These are phyloP conservation scores for Puffinus mauretanicus DNA, from an alignment of 2,113 vertebrate species.

Conservation along the genomic window DNA sequence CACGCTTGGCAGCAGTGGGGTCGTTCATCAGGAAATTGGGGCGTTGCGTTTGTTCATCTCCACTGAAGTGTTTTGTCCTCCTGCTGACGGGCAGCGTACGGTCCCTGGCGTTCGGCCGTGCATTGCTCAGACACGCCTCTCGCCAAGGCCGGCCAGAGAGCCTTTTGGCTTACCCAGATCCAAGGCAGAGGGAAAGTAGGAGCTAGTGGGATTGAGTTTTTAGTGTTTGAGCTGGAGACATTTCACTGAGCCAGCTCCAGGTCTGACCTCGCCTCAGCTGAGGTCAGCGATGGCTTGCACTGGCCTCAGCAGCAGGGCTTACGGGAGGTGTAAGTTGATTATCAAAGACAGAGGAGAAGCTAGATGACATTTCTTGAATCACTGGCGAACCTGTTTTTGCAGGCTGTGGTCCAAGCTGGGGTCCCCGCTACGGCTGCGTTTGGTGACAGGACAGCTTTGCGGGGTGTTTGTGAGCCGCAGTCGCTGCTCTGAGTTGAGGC, in stretches of 20 bases:
- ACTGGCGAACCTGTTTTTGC: background rate
- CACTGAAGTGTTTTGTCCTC: background rate
- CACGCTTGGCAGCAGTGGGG: rapidly evolving
- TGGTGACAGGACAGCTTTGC: background rate
- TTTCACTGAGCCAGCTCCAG: background rate
- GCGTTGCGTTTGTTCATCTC: background rate
- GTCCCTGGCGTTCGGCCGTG: rapidly evolving
- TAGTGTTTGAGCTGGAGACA: background rate
- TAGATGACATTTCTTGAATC: background rate
- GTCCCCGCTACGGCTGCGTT: background rate
- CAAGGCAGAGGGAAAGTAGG: background rate
- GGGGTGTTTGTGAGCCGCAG: background rate
- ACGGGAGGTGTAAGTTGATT: background rate
- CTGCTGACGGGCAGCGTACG: rapidly evolving
- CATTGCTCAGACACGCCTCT: rapidly evolving
- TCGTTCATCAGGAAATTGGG: rapidly evolving
- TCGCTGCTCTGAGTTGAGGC: background rate
- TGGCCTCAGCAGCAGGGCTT: background rate
- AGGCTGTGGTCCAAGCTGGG: background rate
- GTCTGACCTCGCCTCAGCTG: background rate
- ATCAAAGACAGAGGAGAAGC: background rate
- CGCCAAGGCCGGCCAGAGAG: rapidly evolving
- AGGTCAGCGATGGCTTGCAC: rapidly evolving
- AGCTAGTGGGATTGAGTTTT: background rate
- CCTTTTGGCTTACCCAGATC: background rate